Conservation (phyloP, 2,888 invertebrate genomes). For the Galeopsomyia nigrocyanea region DNA sequence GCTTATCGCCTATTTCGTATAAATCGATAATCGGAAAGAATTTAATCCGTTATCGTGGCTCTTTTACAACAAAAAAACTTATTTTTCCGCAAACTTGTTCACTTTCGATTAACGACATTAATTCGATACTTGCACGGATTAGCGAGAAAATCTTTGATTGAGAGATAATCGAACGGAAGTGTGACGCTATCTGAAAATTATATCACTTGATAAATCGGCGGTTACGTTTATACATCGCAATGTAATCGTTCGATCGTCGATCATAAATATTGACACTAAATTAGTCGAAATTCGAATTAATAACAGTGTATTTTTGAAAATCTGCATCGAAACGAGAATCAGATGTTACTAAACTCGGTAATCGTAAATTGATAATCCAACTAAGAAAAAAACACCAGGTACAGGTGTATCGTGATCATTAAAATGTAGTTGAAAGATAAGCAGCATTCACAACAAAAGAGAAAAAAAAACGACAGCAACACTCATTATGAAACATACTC, state of each 20-base stretch:
- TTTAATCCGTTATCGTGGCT: constrained; percentile 17
- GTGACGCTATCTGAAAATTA: background rate
- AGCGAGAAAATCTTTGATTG: too few species aligned
- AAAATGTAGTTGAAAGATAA: constrained; percentile 19
- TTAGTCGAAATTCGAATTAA: too few species aligned
- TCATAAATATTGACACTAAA: too few species aligned
- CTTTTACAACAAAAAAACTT: constrained; percentile 5
- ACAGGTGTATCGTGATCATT: constrained; percentile 10
- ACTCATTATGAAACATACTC: too few species aligned
- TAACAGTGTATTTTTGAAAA: too few species aligned
- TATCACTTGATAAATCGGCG: background rate
- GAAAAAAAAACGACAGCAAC: background rate
- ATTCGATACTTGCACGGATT: too few species aligned
- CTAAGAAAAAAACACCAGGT: too few species aligned
- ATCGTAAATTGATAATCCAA: too few species aligned
- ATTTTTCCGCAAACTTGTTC: constrained; percentile 15
- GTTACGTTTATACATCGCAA: background rate
- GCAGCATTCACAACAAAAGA: background rate
- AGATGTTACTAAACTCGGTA: too few species aligned
- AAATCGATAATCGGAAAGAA: constrained; percentile 38
- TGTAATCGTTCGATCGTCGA: background rate
- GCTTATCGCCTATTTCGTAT: constrained; percentile 43
- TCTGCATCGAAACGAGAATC: too few species aligned
- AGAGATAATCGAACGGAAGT: too few species aligned
- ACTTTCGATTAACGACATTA: background rate